These are phyloP conservation scores for Cladopsammia gracilis DNA, from an alignment of 64 coral and sea anemone genomes.

Conservation along the genomic window DNA sequence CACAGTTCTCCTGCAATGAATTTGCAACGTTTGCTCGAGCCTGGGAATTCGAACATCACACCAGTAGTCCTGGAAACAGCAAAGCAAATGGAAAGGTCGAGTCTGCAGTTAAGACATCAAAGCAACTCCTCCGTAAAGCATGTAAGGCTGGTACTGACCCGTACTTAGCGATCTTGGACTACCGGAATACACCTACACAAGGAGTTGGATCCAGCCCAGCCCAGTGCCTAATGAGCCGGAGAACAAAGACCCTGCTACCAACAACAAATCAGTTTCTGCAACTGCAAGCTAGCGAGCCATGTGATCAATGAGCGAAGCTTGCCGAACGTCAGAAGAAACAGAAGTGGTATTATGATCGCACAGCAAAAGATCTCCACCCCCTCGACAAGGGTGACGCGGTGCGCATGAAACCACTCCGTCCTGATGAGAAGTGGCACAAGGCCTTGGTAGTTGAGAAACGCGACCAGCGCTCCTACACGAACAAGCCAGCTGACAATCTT, in stretches of 20 bases:
- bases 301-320: neutral
- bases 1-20: neutral
- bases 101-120: neutral
- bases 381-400: neutral
- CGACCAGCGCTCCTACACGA: neutral
- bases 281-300: neutral
- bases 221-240: slow-evolving; percentile 10
- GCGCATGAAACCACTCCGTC: no score
- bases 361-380: neutral
- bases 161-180: neutral
- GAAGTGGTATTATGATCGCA: neutral
- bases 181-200: slow-evolving; percentile 4
- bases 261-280: neutral
- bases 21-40: neutral
- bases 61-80: neutral
- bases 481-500: neutral
- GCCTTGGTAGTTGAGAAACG: neutral
- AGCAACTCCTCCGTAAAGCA: slow-evolving; percentile 1
- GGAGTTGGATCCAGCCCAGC: slow-evolving; percentile 1
- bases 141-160: slow-evolving; percentile 1
- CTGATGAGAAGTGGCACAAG: neutral
- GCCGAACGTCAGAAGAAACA: neutral
- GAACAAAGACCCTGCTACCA: neutral
- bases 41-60: neutral
- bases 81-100: neutral